phyloP scores from a whole-genome alignment of 2,888 invertebrate species.

The Sussaba pulchella region DNA sequence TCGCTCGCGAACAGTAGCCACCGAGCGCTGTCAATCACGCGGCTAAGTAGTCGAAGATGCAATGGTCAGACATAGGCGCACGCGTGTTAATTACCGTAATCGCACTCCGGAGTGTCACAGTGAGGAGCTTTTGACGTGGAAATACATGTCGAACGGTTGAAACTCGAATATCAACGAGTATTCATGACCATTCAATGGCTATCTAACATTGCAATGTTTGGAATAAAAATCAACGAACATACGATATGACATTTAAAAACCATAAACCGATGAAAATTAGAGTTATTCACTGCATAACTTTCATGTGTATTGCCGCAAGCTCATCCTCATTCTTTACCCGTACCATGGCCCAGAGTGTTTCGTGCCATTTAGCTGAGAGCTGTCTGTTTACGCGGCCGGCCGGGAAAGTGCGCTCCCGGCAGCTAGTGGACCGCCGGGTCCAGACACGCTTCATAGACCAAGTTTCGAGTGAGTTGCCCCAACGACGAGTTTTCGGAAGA shows the following conservation, averaged over 20 bases:
- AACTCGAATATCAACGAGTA: no score
- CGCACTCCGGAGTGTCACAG: no score
- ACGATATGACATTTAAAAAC: no score
- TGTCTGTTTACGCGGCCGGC: conserved; percentile 32
- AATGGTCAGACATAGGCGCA: not conserved
- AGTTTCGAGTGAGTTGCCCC: conserved; percentile 54
- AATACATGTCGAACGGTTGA: no score
- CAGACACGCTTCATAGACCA: conserved; percentile 46
- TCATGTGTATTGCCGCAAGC: not conserved
- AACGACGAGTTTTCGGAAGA: conserved; percentile 38
- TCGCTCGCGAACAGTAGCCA: not conserved
- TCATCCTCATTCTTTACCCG: not conserved
- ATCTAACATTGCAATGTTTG: no score
- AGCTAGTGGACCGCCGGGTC: conserved; percentile 11
- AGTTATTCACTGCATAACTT: conserved; percentile 1
- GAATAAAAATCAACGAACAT: no score
- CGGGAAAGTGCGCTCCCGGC: not conserved
- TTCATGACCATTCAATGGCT: no score
- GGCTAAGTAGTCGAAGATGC: not conserved
- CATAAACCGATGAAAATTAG: no score
- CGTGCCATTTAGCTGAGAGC: conserved; percentile 49
- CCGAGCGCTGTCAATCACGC: not conserved
- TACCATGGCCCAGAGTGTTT: conserved; percentile 13
- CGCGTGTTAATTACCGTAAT: no score
- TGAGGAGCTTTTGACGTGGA: no score